phyloP scores from a whole-genome alignment of 2,888 invertebrate species.

The Cheilosia vernalis region DNA sequence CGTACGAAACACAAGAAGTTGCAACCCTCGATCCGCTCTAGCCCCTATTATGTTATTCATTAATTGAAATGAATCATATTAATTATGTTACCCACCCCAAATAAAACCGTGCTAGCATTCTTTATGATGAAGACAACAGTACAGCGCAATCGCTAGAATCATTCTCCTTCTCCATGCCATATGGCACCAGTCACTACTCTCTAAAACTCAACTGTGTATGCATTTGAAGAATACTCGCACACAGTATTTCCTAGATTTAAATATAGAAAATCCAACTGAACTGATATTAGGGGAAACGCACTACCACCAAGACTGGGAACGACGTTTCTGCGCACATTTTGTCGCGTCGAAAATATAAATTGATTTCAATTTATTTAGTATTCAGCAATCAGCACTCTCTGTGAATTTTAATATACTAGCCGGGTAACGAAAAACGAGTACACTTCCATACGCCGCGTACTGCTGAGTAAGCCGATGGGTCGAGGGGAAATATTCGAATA shows the following conservation, averaged over 20 bases:
- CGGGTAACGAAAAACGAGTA: constrained; percentile 32
- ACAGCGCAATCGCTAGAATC: constrained; percentile 3
- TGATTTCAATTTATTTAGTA: constrained; percentile 59
- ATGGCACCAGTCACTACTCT: neutral
- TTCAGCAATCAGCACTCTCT: constrained; percentile 69
- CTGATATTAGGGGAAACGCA: constrained; percentile 43
- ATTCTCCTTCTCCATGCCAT: constrained; percentile 8
- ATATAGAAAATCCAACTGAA: constrained; percentile 17
- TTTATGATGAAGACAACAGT: neutral
- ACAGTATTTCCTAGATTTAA: constrained; percentile 15
- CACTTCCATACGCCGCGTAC: constrained; percentile 12
- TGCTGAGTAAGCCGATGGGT: constrained; percentile 54
- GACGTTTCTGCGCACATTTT: constrained; percentile 56
- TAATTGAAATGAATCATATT: neutral
- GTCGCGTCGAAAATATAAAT: constrained; percentile 63
- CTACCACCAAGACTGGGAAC: constrained; percentile 13
- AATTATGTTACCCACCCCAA: neutral
- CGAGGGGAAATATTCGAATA: constrained; percentile 48
- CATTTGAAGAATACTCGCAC: constrained; percentile 1
- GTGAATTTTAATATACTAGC: constrained; percentile 48
- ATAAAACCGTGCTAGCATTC: constrained; percentile 1
- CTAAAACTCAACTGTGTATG: neutral
- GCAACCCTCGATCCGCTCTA: neutral
- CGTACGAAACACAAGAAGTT: neutral
- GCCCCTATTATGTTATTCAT: neutral